Evolutionary conservation across 2,797 vertebrate genomes (phyloP), one percentile per base, ranked within the genome.

Genomic region (Tarsius wallacei): DNA sequence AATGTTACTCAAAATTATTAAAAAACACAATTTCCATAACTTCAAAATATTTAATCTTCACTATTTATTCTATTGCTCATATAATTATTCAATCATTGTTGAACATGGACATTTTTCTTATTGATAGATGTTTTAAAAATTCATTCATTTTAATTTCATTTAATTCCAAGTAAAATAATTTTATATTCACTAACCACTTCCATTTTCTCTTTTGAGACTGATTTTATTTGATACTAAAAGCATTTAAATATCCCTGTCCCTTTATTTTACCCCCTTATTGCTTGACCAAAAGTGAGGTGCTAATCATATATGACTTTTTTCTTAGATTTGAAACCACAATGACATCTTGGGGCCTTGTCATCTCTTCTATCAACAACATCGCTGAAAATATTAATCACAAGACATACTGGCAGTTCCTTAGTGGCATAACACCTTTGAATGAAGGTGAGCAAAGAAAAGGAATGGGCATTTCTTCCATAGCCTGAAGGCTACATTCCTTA

Each of bases 351-450:
- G 99, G 99, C 0, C 91, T 22, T 53, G 5, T 95, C 14, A 92
- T 99, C 77, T 91, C 97, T 57, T 98, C 98, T 73, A 99, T 99
- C 97, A 96, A 98, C 0, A 57, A 96, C 24, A 47, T 99, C 1
- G 42, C 89, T 1, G 98, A 49, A 89, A 98, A 70, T 28, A 0
- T 4, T 0, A 57, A 96, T 0, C 97, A 99, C 8, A 99, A 68
- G 85, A 99, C 99, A 0, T 99, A 98, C 74, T 99, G 99, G 99
- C 16, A 98, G 24, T 98, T 99, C 95, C 94, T 98, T 10, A 98
- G 96, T 9, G 88, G 64, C 1, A 1, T 3, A 0, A 97, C 0
- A 4, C 98, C 98, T 28, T 78, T 99, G 59, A 2, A 21, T 1
- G 53, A 98, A 98, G 98, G 98, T 98, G 57, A 71, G 95, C 77